Conservation (phyloP, 2,113 vertebrate genomes). For the Riparia riparia region DNA sequence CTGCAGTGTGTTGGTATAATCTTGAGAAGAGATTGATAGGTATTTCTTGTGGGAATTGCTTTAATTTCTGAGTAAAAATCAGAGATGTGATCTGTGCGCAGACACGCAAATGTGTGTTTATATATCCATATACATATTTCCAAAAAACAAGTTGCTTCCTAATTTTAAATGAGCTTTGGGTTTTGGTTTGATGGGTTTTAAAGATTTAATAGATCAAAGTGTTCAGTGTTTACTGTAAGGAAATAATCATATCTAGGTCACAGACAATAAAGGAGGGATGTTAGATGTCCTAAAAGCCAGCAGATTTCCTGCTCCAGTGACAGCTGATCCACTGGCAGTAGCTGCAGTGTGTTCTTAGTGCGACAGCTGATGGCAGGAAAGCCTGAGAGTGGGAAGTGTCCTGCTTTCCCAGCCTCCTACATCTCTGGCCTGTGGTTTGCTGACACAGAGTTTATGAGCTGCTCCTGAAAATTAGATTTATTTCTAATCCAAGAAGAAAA, state of each 20-base stretch:
- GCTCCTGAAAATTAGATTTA: neutral
- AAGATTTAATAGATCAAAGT: neutral
- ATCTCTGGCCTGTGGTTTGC: neutral
- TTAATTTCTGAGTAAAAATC: neutral
- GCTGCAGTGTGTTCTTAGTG: neutral
- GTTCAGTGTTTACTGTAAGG: neutral
- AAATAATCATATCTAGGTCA: neutral
- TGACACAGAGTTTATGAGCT: neutral
- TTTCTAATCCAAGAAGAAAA: neutral
- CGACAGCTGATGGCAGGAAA: neutral
- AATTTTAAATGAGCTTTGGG: neutral
- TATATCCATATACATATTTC: neutral
- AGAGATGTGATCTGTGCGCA: neutral
- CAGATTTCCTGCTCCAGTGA: neutral
- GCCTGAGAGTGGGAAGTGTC: neutral
- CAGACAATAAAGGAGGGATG: neutral
- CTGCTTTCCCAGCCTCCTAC: neutral
- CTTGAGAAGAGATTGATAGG: neutral
- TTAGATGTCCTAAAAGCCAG: neutral
- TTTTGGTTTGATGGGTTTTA: neutral
- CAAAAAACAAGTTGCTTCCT: neutral
- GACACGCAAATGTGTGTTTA: accelerated
- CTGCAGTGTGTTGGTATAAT: neutral
- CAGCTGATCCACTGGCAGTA: neutral
- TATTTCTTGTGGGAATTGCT: neutral